Conservation (phyloP, 2,888 invertebrate species). For the Drosophila niveifrons region DNA sequence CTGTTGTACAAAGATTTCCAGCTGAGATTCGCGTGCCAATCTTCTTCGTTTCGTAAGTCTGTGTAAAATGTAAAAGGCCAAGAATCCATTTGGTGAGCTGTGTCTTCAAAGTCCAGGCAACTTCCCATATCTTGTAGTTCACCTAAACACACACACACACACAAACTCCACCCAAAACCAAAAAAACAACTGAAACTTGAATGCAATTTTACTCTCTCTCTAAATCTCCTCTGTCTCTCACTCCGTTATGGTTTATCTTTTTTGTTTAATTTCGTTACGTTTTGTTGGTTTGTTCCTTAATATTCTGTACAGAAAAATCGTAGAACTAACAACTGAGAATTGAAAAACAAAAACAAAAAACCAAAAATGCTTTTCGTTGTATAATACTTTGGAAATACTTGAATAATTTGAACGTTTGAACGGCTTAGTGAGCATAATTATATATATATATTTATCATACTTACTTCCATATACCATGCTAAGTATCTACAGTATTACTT, state of each 20-base stretch:
- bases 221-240: conserved; percentile 25
- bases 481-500: conserved; percentile 32
- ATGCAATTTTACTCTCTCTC: conserved; percentile 53
- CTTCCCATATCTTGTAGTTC: conserved; percentile 14
- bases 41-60: conserved; percentile 54
- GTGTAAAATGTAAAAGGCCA: conserved; percentile 40
- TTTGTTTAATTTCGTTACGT: conserved; percentile 38
- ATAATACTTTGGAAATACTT: conserved; percentile 62
- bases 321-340: conserved; percentile 72
- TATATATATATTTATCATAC: conserved; percentile 54
- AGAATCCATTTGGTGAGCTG: conserved; percentile 25
- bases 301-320: conserved; percentile 66
- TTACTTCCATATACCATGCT: conserved; percentile 34
- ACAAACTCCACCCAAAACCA: conserved; percentile 38
- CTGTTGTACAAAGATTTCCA: conserved; percentile 75
- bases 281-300: conserved; percentile 55
- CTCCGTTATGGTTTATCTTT: conserved; percentile 39
- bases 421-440: conserved; percentile 65
- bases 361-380: conserved; percentile 67
- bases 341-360: conserved; percentile 21
- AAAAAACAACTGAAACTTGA: conserved; percentile 48
- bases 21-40: conserved; percentile 53
- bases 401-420: conserved; percentile 64
- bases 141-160: conserved; percentile 34
- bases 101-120: conserved; percentile 30